Base-by-base conservation (phyloP, 2,888 invertebrate species). In the Drosophila pegasa region DNA sequence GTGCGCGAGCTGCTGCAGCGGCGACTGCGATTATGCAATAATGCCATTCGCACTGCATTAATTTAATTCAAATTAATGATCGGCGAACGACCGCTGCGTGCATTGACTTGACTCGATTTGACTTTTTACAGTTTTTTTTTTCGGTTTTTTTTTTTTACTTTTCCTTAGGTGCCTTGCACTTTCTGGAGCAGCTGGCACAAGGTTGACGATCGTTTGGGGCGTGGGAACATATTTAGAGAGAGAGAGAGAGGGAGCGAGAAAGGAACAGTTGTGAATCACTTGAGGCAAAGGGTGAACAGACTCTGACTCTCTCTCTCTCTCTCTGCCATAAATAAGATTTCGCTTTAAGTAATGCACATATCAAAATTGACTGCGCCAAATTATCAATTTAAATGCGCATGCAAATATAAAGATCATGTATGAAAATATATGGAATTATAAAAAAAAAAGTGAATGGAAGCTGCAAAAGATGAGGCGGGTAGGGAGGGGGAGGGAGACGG, bases 51-150 rank as follows among this genome's bases (percentile, higher is more conserved):
- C 51, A 7, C 37, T 52, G 43, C 20, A 60, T 51, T 64, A 10
- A 70, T 64, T 58, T 41, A 38, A 74, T 71, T 75, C 61, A 65
- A 75, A 58, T 75, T 25, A 58, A 74, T 51, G 58, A 50, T 20
- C 29, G 67, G 60, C 67, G 16, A 58, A 48, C 43, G 71, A 55
- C 16, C 72, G 56, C 16, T 47, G 56, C 59, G 70, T 64, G 40
- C 73, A 64, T 75, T 74, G 75, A 74, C 75, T 57, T 40, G 7
- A 14, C 29, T 41, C 16, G 22, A 14, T 9, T 37, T 18, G 18
- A 7, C 2, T 25, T 14, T 27, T n/a, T n/a, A n/a, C n/a, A n/a
- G n/a, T n/a, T n/a, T 12, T 25, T 12, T 25, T 12, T n/a, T 6
- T 5, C 3, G 18, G 3, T 29, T 10, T 18, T 27, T 40, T 40